Evolutionary conservation across 2,888 invertebrate genomes (phyloP).

Genomic region (Adelphocoris suturalis): DNA sequence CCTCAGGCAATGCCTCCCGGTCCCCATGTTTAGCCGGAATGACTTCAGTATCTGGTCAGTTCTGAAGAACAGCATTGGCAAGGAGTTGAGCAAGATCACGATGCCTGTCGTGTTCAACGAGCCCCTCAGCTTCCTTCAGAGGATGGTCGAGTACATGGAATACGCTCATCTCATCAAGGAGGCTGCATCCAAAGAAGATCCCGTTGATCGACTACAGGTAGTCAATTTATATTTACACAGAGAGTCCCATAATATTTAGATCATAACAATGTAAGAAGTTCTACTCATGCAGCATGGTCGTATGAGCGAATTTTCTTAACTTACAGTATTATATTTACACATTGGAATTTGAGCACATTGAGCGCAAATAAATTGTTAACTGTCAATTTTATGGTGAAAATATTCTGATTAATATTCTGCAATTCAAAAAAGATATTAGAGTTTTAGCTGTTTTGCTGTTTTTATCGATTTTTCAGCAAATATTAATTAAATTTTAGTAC

Average conservation of each 20-base stretch:
- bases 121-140: constrained; percentile 95
- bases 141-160: constrained; percentile 96
- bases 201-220: constrained; percentile 90
- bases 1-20: constrained; percentile 84
- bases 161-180: constrained; percentile 88
- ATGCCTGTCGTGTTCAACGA: constrained; percentile 99
- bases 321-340: no score
- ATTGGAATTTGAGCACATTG: no score
- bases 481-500: no score
- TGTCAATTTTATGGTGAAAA: no score
- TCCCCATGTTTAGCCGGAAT: constrained; percentile 87
- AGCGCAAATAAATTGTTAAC: no score
- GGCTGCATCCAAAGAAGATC: constrained; percentile 88
- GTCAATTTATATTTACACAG: constrained; percentile 42
- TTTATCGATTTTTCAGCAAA: no score
- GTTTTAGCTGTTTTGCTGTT: no score
- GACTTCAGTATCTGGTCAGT: constrained; percentile 95
- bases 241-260: not conserved
- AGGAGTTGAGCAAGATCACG: constrained; percentile 96
- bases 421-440: no score
- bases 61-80: constrained; percentile 93
- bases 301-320: no score
- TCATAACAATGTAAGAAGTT: no score
- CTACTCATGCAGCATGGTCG: no score
- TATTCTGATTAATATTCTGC: no score